Percentiles rank a stretch among this genome's conserved stretches.
phyloP scores from a whole-genome alignment of 2,113 vertebrate genomes.

The Telmatochromis brachygnathus region DNA sequence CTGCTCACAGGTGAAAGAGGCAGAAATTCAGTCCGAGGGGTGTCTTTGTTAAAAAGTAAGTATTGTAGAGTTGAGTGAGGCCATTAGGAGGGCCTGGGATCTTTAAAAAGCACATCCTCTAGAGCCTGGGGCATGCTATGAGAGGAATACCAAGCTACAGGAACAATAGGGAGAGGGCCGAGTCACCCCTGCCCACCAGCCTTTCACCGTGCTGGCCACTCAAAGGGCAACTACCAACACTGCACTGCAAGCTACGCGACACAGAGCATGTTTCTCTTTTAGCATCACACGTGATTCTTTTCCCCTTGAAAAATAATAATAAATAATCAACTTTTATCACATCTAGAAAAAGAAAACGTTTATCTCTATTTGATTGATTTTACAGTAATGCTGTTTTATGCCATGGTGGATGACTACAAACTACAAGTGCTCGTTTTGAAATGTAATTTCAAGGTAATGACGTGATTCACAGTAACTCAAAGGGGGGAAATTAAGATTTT shows the following conservation, averaged over 20 bases:
- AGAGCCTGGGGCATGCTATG: constrained; percentile 62
- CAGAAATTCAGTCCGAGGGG: not conserved
- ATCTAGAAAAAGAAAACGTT: accelerated
- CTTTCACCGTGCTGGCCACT: constrained; percentile 50
- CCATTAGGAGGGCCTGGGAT: constrained; percentile 47
- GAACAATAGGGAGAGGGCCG: constrained; percentile 70
- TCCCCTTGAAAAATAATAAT: not conserved
- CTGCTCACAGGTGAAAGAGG: not conserved
- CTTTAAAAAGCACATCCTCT: constrained; percentile 62
- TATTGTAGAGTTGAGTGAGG: constrained; percentile 38
- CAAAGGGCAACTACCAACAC: constrained; percentile 41
- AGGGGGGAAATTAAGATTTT: not conserved
- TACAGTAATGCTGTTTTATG: not conserved
- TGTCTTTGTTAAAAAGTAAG: constrained; percentile 12
- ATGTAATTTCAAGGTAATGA: not conserved
- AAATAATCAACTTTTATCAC: not conserved
- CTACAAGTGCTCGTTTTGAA: not conserved
- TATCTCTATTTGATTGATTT: not conserved
- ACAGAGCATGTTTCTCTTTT: not conserved
- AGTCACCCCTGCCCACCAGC: constrained; percentile 65
- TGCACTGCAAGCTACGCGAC: not conserved
- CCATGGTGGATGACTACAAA: not conserved
- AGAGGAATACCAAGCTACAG: constrained; percentile 76
- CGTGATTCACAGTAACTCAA: not conserved
- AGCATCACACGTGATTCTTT: not conserved